Evolutionary conservation across 2,797 vertebrate genomes (phyloP).

Genomic region (Aphelocoma californica): DNA sequence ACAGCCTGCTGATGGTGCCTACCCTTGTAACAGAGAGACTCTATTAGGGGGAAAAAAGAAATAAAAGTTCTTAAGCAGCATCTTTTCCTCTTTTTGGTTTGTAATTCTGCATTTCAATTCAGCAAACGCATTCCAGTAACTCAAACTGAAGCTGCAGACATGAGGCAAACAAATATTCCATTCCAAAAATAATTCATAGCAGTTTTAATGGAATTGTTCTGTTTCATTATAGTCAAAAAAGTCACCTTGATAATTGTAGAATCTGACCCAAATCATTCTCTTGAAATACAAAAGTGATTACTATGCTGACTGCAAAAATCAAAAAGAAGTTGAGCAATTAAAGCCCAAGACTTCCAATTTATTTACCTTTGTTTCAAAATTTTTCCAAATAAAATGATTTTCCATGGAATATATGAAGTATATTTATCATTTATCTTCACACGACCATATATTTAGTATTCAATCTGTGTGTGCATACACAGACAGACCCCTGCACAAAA

Average conservation of each 20-base stretch:
- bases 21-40: not conserved
- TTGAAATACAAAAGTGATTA: not conserved
- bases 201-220: not conserved
- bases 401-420: not conserved
- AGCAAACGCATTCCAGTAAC: not conserved
- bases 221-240: not conserved
- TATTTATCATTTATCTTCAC: not conserved
- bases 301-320: not conserved
- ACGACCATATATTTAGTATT: not conserved
- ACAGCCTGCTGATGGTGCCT: not conserved
- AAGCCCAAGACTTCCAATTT: not conserved
- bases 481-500: not conserved
- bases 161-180: not conserved
- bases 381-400: not conserved
- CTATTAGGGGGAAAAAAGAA: accelerated
- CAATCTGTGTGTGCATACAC: not conserved
- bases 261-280: not conserved
- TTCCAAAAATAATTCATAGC: not conserved
- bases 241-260: not conserved
- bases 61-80: not conserved
- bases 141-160: not conserved
- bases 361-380: not conserved
- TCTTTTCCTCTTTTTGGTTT: not conserved
- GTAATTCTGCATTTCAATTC: not conserved
- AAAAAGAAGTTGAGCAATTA: not conserved